Conservation (phyloP, 2,113 vertebrate genomes). For the Gallinago undulata region DNA sequence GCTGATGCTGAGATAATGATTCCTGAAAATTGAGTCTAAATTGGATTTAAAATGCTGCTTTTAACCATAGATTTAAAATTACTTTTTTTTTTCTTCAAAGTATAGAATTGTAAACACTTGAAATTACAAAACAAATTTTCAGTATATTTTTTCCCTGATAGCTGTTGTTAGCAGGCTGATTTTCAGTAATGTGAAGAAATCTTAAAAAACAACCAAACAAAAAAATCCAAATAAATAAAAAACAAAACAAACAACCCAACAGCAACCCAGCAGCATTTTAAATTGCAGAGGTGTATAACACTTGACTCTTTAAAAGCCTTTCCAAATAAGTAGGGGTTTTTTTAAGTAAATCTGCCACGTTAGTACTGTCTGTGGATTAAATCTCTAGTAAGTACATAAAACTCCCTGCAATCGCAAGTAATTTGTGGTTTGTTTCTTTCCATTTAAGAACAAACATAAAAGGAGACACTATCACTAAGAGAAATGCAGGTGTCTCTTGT, state of each 20-base stretch:
- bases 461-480: neutral
- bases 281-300: neutral
- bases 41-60: neutral
- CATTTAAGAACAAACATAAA: neutral
- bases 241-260: neutral
- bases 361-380: neutral
- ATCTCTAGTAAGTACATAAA: neutral
- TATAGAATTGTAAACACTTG: neutral
- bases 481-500: neutral
- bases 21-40: neutral
- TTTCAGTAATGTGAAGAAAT: neutral
- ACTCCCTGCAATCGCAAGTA: neutral
- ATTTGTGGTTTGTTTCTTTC: neutral
- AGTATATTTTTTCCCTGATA: neutral
- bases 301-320: neutral
- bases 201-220: neutral
- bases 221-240: neutral
- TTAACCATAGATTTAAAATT: neutral
- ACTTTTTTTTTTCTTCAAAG: neutral
- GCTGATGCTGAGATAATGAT: neutral
- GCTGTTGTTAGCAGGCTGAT: neutral
- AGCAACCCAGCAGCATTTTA: neutral
- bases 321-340: too few species aligned
- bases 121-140: neutral
- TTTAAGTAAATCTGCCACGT: neutral